Conservation (phyloP, 2,888 invertebrate species). For the Arrhopalites spinosus region DNA sequence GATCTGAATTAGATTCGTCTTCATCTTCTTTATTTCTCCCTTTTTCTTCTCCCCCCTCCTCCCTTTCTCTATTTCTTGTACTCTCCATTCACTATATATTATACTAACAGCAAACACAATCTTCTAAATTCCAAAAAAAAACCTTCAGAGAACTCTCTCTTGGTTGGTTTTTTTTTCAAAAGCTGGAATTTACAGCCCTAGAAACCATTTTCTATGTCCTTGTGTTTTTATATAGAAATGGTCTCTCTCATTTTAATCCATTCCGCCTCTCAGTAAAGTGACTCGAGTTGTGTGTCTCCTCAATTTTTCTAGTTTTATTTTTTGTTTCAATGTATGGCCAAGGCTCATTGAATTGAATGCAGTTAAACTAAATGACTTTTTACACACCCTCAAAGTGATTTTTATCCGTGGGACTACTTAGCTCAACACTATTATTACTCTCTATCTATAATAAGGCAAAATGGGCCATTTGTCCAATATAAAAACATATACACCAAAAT, state of each 20-base stretch:
- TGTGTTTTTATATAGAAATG: too few species aligned
- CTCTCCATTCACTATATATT: not conserved
- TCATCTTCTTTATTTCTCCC: constrained; percentile 12
- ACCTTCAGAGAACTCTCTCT: not conserved
- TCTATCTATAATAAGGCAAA: too few species aligned
- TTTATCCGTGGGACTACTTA: too few species aligned
- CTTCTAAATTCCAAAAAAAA: not conserved
- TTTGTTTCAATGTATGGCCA: not conserved
- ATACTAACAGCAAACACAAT: constrained; percentile 20
- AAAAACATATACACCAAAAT: too few species aligned
- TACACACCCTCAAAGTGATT: too few species aligned
- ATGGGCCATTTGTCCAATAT: not conserved
- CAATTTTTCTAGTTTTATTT: not conserved
- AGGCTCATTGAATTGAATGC: not conserved
- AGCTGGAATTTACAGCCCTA: too few species aligned
- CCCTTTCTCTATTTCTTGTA: not conserved
- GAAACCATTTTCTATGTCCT: too few species aligned
- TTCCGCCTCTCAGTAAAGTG: not conserved
- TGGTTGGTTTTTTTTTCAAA: too few species aligned
- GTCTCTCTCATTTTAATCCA: not conserved
- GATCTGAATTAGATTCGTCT: constrained; percentile 39
- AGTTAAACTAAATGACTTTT: too few species aligned
- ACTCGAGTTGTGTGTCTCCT: not conserved
- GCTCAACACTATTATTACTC: too few species aligned
- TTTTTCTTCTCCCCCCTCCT: not conserved